Percentiles rank a stretch among this genome's conserved stretches.
Evolutionary conservation across 1,140 invertebrate species (phyloP).

Genomic region (Dufourea novaeangliae): DNA sequence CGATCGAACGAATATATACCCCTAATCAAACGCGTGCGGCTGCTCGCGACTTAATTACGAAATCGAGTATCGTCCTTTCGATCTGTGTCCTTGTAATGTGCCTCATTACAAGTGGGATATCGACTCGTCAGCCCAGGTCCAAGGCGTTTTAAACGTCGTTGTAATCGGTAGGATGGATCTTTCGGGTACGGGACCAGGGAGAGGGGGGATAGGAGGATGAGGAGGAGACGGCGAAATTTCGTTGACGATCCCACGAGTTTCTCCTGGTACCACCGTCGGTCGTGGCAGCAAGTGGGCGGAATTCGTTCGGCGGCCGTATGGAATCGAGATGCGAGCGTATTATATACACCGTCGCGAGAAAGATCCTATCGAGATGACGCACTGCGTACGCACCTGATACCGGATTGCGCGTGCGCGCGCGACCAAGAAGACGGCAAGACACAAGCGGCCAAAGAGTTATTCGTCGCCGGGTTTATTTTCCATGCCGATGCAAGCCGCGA

Average conservation of each 20-base stretch:
- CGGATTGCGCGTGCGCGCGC: constrained; percentile 67
- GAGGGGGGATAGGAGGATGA: not conserved
- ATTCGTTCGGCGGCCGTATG: constrained; percentile 71
- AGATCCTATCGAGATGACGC: constrained; percentile 80
- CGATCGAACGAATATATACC: constrained; percentile 34
- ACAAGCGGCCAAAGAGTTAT: constrained; percentile 55
- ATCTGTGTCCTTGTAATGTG: constrained; percentile 34
- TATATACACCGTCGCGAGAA: constrained; percentile 60
- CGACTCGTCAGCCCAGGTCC: constrained; percentile 15
- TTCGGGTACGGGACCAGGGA: not conserved
- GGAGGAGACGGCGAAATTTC: constrained; percentile 57
- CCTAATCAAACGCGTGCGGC: constrained; percentile 24
- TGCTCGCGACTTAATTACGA: constrained; percentile 25
- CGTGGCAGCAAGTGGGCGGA: constrained; percentile 72
- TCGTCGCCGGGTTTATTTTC: constrained; percentile 75
- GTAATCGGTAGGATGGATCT: constrained; percentile 56
- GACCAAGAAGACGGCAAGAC: constrained; percentile 27
- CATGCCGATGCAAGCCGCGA: constrained; percentile 61
- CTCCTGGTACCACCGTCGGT: not conserved
- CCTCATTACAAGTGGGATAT: constrained; percentile 45
- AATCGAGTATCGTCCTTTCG: constrained; percentile 36
- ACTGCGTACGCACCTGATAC: constrained; percentile 80
- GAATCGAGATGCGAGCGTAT: constrained; percentile 57
- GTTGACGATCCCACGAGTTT: constrained; percentile 26
- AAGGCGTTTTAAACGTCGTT: constrained; percentile 16